These are phyloP conservation scores for Tetramorium bicarinatum DNA, from an alignment of 2,888 invertebrate species.

Conservation along the genomic window DNA sequence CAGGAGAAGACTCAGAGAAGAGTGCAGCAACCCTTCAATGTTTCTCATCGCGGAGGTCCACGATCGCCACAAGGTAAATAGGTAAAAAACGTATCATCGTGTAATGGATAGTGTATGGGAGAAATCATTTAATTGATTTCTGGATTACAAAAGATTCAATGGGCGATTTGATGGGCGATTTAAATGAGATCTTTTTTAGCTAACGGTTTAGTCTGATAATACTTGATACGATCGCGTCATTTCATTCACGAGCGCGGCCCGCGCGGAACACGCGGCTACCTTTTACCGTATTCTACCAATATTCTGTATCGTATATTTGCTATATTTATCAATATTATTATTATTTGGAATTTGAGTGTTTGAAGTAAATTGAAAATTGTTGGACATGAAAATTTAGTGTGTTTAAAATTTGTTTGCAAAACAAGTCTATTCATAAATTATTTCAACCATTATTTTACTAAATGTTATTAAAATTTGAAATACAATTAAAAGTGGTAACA, in stretches of 20 bases:
- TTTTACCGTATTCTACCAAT: not conserved
- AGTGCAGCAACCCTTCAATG: conserved; percentile 22
- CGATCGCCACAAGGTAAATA: conserved; percentile 36
- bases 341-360: conserved; percentile 20
- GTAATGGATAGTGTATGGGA: not conserved
- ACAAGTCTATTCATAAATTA: not conserved
- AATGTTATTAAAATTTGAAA: not conserved
- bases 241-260: conserved; percentile 21
- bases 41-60: conserved; percentile 28
- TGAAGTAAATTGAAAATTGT: not conserved
- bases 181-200: not conserved
- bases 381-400: not conserved
- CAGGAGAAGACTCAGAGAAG: not conserved
- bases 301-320: not conserved
- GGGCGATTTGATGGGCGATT: not conserved
- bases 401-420: not conserved
- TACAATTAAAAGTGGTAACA: not conserved
- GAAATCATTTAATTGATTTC: not conserved
- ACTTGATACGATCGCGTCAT: not conserved
- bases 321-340: not conserved
- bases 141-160: not conserved
- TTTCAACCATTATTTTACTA: not conserved
- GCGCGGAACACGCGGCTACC: conserved; percentile 10
- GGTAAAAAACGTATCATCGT: not conserved
- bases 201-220: not conserved